phyloP scores from a whole-genome alignment of 2,797 vertebrate genomes.

The Loriculus beryllinus region DNA sequence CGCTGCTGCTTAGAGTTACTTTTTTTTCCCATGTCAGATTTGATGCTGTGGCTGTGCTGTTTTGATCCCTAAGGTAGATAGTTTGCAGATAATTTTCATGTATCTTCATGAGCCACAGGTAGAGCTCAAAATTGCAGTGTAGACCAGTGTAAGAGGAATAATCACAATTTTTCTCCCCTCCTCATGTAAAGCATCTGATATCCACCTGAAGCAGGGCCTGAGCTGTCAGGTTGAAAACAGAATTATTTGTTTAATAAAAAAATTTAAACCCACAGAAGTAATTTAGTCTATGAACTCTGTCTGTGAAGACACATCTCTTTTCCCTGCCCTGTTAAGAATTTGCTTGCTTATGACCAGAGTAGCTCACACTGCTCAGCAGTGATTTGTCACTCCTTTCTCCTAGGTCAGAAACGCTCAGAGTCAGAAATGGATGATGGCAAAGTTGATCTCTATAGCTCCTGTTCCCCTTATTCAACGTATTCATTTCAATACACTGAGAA shows the following conservation, averaged over 20 bases:
- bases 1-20: neutral
- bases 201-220: neutral
- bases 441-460: slow-evolving; percentile 73
- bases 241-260: neutral
- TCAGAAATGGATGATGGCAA: slow-evolving; percentile 80
- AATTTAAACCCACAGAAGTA: neutral
- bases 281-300: neutral
- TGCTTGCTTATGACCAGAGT: neutral
- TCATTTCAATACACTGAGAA: slow-evolving; percentile 78
- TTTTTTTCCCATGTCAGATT: neutral
- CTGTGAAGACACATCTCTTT: neutral
- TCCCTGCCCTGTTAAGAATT: neutral
- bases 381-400: neutral
- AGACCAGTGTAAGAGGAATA: neutral
- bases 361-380: neutral
- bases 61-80: neutral
- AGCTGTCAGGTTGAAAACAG: neutral
- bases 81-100: neutral
- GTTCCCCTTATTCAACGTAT: slow-evolving; percentile 79
- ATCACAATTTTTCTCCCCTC: neutral
- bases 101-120: neutral
- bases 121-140: neutral
- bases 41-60: neutral
- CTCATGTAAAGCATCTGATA: neutral
- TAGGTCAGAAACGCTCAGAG: slow-evolving; percentile 70